Evolutionary conservation across 2,797 vertebrate species (phyloP), one percentile per base, ranked within the genome.

Genomic region (Lepus oiostolus): DNA sequence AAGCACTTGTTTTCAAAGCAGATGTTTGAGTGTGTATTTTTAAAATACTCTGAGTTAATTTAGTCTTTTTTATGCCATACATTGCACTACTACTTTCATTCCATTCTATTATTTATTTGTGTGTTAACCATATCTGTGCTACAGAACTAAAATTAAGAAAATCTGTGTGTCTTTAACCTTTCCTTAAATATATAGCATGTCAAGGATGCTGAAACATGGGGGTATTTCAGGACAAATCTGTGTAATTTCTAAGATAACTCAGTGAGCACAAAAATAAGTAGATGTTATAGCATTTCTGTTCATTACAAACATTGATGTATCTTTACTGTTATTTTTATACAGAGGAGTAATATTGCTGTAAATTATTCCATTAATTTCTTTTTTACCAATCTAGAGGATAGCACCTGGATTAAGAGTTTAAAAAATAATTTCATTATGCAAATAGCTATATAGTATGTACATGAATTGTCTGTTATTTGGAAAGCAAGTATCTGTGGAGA

Each of bases 391-490:
- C 4, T 88, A 74, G 4, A 50, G 58, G 28, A 90, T 93, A 87
- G 10, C 92, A 91, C 62, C 79, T 96, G 71, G 35, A 90, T 91
- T 42, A 90, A 96, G 85, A 94, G 52, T 90, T 91, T 86, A 90
- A 94, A 97, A 95, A 58, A 85, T 88, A 86, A 96, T 96, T 96
- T 95, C 82, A 94, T 95, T 97, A 96, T 94, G 96, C 63, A 96
- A 96, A 96, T 93, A 76, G n/a, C 30, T 88, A 12, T 85, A 86
- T 77, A 67, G n/a, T 67, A 70, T 86, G 65, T 94, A 11, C 71
- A 90, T 86, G 52, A 24, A 76, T 54, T 92, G 75, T 82, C 54
- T 90, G 65, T 63, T 94, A 85, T 92, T 94, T 97, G 81, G 54
- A 74, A 94, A 81, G 26, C 38, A 47, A 92, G 70, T 54, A 87